These are phyloP conservation scores for Pseudochromis fuscus DNA, from an alignment of 2,797 vertebrate genomes.

Conservation along the genomic window DNA sequence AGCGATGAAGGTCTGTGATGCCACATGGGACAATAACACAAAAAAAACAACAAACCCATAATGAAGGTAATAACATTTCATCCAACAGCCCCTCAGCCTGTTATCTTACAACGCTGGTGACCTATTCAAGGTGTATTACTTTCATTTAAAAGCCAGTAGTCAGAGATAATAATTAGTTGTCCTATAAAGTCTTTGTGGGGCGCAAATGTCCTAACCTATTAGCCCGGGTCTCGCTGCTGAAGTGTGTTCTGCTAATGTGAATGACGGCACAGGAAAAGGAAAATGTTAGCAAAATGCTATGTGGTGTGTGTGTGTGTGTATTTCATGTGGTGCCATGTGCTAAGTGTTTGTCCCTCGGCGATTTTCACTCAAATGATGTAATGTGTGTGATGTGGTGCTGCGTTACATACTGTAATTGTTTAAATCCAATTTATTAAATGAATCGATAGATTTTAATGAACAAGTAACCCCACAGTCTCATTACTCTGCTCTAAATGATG, in stretches of 20 bases:
- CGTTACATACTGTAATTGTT: slow-evolving; percentile 50
- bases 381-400: slow-evolving; percentile 45
- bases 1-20: slow-evolving; percentile 64
- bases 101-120: slow-evolving; percentile 59
- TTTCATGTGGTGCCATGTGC: neutral
- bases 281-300: slow-evolving; percentile 46
- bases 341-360: slow-evolving; percentile 22
- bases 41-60: slow-evolving; percentile 18
- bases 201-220: slow-evolving; percentile 61
- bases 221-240: slow-evolving; percentile 19
- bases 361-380: slow-evolving; percentile 33
- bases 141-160: slow-evolving; percentile 64
- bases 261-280: slow-evolving; percentile 39
- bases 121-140: slow-evolving; percentile 80
- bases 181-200: slow-evolving; percentile 31
- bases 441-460: slow-evolving; percentile 66
- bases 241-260: slow-evolving; percentile 55
- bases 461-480: slow-evolving; percentile 36
- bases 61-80: slow-evolving; percentile 53
- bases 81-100: slow-evolving; percentile 37
- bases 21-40: slow-evolving; percentile 15
- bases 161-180: slow-evolving; percentile 54
- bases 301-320: slow-evolving; percentile 4
- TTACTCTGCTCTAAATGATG: slow-evolving; percentile 37
- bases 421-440: slow-evolving; percentile 60